Evolutionary conservation across 1,140 invertebrate species (phyloP), one percentile per base, ranked within the genome.

Genomic region (Micrasema minimum): DNA sequence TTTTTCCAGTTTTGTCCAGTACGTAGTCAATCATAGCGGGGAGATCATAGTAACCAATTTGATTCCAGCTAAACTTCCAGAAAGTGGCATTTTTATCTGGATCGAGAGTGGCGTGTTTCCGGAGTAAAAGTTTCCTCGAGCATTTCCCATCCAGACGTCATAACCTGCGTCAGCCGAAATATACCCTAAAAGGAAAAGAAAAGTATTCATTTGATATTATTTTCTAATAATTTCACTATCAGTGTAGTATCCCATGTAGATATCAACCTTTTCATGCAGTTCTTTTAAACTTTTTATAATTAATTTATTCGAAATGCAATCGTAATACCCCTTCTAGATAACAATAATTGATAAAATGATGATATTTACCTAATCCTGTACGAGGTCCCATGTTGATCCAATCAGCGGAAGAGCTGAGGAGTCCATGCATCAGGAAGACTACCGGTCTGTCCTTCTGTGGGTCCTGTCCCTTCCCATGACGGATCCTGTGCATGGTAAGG

Each of bases 71-170:
- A 77, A 88, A 91, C 67, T 86, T 77, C 90, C 90, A 92, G 71
- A 85, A 92, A 12, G 80, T 78, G 7, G 80, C 78, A 45, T 85
- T 79, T 59, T 85, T 80, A 64, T 83, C 75, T 2, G 78, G 62
- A 20, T 87, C 65, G 6, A 66, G 22, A n/a, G 80, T 85, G 64
- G 78, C 79, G 76, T 92, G 90, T 31, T 83, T 84, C 69, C 85
- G 0, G 90, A 92, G 77, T 93, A 93, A 2, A 81, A 83, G 74
- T 92, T 93, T 14, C 92, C 92, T 69, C 92, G 85, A 16, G 86
- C 85, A 77, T 93, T 94, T 10, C 82, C 87, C 75, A 90, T 76
- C 90, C 90, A 92, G 0, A 92, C 90, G 76, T 92, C 91, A 75
- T 89, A 92, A 23, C 90, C 90, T 57, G 80, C 79, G 50, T 88